A percentile compares a stretch with the other conserved stretches of the same genome.
phyloP scores from a whole-genome alignment of 2,113 vertebrate genomes.

The Dipodomys spectabilis region DNA sequence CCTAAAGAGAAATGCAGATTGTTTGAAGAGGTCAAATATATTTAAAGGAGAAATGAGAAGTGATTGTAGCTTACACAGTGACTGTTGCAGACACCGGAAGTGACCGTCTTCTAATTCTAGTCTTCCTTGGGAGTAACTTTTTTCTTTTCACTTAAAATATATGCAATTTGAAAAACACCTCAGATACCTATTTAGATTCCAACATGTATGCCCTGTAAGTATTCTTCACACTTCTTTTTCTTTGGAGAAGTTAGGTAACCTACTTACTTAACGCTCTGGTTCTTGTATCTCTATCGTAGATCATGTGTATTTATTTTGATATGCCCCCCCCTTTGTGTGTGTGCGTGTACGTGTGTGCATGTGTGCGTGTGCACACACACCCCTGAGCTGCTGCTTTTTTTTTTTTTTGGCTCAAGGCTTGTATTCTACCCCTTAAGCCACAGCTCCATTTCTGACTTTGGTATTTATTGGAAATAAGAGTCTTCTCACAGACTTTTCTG shows the following conservation, averaged over 20 bases:
- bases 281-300: neutral
- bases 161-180: neutral
- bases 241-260: constrained; percentile 28
- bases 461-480: too few relatives aligned
- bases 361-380: too few relatives aligned
- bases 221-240: neutral
- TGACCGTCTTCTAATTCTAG: neutral
- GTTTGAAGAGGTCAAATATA: neutral
- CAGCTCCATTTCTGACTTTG: too few relatives aligned
- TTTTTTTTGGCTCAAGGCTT: too few relatives aligned
- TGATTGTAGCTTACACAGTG: too few relatives aligned
- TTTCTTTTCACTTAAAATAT: neutral
- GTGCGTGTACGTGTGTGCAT: too few relatives aligned
- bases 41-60: too few relatives aligned
- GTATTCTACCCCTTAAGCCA: too few relatives aligned
- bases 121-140: constrained; percentile 10
- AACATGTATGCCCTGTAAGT: neutral
- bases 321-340: too few relatives aligned
- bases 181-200: constrained; percentile 8
- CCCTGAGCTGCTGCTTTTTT: too few relatives aligned
- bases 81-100: too few relatives aligned
- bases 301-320: neutral
- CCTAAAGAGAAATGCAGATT: constrained; percentile 36
- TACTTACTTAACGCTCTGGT: neutral
- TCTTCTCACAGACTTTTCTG: too few relatives aligned